Conservation (phyloP, 2,113 vertebrate species). For the Turnix velox region DNA sequence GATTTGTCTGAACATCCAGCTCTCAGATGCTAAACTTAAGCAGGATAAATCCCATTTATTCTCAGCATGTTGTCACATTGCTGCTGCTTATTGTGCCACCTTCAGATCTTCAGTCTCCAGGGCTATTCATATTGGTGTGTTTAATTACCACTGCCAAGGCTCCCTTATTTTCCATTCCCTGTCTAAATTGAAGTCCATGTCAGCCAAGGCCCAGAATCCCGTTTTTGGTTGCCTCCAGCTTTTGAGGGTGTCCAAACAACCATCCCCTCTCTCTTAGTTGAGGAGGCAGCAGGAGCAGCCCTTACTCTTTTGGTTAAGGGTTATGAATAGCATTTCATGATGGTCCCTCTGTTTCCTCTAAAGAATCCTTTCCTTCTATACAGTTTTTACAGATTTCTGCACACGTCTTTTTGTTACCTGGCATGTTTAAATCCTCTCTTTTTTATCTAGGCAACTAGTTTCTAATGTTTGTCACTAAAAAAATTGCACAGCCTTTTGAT, state of each 20-base stretch:
- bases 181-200: neutral
- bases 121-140: neutral
- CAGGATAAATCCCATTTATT: neutral
- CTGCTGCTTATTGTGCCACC: neutral
- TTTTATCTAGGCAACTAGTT: conserved; percentile 73
- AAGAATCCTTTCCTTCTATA: conserved; percentile 75
- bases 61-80: neutral
- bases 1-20: conserved; percentile 5
- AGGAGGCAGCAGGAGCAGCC: conserved; percentile 16
- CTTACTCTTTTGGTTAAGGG: neutral
- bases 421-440: conserved; percentile 79
- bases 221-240: neutral
- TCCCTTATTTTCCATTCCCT: neutral
- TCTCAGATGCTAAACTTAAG: neutral
- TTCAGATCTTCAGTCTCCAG: conserved; percentile 46
- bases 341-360: conserved; percentile 58
- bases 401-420: conserved; percentile 73
- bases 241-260: neutral
- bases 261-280: neutral
- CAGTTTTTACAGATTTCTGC: conserved; percentile 69
- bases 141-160: neutral
- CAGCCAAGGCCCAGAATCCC: neutral
- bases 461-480: conserved; percentile 72
- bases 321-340: neutral
- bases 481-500: conserved; percentile 67